Conservation (phyloP, 2,113 vertebrate genomes). For the Egretta garzetta region DNA sequence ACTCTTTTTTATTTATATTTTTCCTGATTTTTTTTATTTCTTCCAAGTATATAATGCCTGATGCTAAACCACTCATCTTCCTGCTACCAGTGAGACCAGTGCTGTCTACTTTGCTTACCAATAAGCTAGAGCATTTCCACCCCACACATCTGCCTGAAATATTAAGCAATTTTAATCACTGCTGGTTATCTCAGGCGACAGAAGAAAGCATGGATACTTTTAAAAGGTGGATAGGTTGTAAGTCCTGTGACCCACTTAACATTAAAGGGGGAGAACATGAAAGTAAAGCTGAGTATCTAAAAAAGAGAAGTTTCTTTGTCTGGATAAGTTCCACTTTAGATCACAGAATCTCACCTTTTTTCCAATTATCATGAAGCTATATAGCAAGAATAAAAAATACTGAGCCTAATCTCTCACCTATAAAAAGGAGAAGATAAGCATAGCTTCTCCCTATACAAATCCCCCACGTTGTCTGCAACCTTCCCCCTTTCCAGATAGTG, state of each 20-base stretch:
- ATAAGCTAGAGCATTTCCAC: neutral
- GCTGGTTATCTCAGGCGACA: neutral
- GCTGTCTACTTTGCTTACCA: constrained; percentile 16
- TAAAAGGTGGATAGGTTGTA: neutral
- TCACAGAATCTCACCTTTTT: neutral
- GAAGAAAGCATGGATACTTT: neutral
- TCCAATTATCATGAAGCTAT: neutral
- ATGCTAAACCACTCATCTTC: constrained; percentile 52
- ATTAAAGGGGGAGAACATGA: neutral
- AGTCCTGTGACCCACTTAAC: neutral
- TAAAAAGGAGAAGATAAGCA: neutral
- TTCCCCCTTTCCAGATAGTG: neutral
- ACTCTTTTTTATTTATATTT: constrained; percentile 83
- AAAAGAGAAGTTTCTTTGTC: neutral
- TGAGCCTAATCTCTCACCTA: neutral
- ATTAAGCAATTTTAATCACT: neutral
- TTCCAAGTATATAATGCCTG: constrained; percentile 66
- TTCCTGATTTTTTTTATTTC: constrained; percentile 70
- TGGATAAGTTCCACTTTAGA: neutral
- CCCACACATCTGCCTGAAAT: neutral
- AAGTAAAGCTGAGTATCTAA: neutral
- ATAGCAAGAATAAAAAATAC: neutral
- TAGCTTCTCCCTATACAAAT: neutral
- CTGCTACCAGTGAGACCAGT: constrained; percentile 34
- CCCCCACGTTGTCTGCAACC: neutral